Conservation (phyloP, 2,113 vertebrate genomes). For the Reinhardtius hippoglossoides region DNA sequence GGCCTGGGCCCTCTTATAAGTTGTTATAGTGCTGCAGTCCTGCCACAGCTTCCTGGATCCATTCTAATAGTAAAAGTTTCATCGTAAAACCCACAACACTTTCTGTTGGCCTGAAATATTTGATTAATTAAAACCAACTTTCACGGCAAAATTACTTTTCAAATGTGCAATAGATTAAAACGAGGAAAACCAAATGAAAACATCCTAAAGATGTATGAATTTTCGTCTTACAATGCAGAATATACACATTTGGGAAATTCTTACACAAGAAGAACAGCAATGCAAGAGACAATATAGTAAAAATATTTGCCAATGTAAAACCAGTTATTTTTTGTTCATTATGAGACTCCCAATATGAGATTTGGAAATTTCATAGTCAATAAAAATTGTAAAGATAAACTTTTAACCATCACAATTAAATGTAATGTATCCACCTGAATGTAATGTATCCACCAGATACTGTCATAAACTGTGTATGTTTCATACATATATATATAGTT, state of each 20-base stretch:
- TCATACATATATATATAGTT: neutral
- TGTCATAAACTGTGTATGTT: conserved; percentile 1
- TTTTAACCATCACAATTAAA: neutral
- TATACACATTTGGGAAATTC: neutral
- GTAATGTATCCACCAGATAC: neutral
- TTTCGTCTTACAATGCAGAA: neutral
- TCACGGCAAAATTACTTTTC: neutral
- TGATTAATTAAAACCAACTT: conserved; percentile 2
- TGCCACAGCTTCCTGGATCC: conserved; percentile 20
- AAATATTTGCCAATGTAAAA: neutral
- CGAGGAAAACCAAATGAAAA: neutral
- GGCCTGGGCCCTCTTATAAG: conserved; percentile 42
- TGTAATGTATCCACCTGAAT: neutral
- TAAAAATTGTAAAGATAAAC: neutral
- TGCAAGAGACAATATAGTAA: neutral
- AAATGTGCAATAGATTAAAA: neutral
- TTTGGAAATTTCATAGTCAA: neutral
- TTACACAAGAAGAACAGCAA: neutral
- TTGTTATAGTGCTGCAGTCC: conserved; percentile 28
- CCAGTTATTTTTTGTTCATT: neutral
- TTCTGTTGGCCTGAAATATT: conserved; percentile 11
- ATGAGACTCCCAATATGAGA: neutral
- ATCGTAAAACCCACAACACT: neutral
- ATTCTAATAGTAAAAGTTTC: conserved; percentile 10
- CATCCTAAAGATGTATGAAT: neutral